Conservation (phyloP, 2,888 invertebrate species). For the Lasiommata megera region DNA sequence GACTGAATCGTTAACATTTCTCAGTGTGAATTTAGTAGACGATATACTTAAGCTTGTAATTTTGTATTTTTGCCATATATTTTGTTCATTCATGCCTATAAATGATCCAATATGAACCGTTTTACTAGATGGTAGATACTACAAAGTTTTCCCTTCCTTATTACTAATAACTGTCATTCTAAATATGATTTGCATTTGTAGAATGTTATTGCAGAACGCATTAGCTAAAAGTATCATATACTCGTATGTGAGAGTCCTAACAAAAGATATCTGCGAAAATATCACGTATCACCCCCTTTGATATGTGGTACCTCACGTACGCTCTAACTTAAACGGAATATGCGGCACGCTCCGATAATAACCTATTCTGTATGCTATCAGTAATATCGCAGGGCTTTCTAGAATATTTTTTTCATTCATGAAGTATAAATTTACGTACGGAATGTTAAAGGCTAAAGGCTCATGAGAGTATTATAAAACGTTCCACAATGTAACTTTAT, state of each 20-base stretch:
- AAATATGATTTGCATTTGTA: no score
- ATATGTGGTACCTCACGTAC: conserved; percentile 22
- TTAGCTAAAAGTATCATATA: neutral
- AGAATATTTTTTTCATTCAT: conserved; percentile 5
- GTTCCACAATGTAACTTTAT: no score
- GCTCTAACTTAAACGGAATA: conserved; percentile 4
- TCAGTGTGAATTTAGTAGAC: no score
- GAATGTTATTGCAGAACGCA: no score
- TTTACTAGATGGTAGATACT: no score
- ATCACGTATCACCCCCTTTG: conserved; percentile 18
- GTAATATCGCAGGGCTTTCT: neutral
- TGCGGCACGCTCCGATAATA: conserved; percentile 13
- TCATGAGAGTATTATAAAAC: neutral
- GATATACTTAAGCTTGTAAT: no score
- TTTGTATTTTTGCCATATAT: no score
- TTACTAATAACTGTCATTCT: no score
- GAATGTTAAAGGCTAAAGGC: neutral
- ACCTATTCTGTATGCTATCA: conserved; percentile 7
- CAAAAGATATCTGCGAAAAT: conserved; percentile 3
- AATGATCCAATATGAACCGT: no score
- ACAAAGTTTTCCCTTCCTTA: no score
- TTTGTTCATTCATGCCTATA: no score
- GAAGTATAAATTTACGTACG: conserved; percentile 1
- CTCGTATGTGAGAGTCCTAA: neutral
- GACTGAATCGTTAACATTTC: no score